Evolutionary conservation across 2,888 invertebrate species (phyloP).

Genomic region (Oegoconia quadripuncta): DNA sequence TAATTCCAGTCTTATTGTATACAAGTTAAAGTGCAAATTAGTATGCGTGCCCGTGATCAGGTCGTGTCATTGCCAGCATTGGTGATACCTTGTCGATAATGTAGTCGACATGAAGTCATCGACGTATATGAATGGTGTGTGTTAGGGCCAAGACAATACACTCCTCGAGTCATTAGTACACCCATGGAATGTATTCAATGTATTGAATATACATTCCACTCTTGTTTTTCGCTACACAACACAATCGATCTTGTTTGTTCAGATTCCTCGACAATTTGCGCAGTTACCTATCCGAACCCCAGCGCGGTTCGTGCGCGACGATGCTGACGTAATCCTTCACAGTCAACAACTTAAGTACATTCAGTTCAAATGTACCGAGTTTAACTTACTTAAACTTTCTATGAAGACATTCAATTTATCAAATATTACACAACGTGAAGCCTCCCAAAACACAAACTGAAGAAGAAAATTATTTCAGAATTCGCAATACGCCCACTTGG

Average conservation of each 20-base stretch:
- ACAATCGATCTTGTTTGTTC: conserved; percentile 57
- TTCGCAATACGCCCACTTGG: conserved; percentile 29
- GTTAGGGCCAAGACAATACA: conserved; percentile 36
- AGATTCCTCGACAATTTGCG: conserved; percentile 65
- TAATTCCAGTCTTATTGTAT: conserved; percentile 16
- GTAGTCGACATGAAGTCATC: conserved; percentile 52
- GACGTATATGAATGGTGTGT: conserved; percentile 28
- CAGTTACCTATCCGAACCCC: conserved; percentile 39
- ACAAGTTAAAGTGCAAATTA: conserved; percentile 18
- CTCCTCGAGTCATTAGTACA: conserved; percentile 45
- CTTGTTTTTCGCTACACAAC: conserved; percentile 50
- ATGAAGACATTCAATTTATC: too few species aligned
- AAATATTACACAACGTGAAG: conserved; percentile 22
- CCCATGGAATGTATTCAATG: conserved; percentile 36
- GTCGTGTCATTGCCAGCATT: conserved; percentile 50
- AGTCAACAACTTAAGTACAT: conserved; percentile 18
- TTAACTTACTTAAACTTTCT: conserved; percentile 10
- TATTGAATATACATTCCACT: conserved; percentile 46
- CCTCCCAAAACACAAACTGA: conserved; percentile 29
- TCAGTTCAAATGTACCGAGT: conserved; percentile 24
- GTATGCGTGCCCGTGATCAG: conserved; percentile 25
- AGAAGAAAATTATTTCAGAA: conserved; percentile 29
- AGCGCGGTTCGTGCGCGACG: conserved; percentile 33
- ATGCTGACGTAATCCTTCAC: conserved; percentile 49
- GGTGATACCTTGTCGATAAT: conserved; percentile 36